phyloP scores from a whole-genome alignment of 1,140 invertebrate species.

The Maconellicoccus hirsutus region DNA sequence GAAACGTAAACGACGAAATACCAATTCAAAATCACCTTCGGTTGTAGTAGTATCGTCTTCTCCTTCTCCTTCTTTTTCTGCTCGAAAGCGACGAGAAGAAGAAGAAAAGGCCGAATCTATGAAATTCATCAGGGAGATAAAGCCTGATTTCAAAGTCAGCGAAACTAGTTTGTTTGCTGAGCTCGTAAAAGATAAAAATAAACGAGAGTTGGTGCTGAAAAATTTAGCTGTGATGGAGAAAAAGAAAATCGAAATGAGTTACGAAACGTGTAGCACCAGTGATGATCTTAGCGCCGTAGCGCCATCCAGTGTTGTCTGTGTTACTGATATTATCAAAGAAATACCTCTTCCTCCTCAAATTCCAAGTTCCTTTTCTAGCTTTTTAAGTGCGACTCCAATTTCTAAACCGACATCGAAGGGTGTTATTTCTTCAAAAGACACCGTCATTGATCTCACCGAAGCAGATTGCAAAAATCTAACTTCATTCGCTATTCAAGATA shows the following conservation, averaged over 20 bases:
- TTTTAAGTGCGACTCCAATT: background rate
- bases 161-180: constrained; percentile 79
- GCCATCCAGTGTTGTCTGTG: background rate
- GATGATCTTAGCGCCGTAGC: background rate
- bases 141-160: constrained; percentile 51
- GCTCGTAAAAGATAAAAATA: constrained; percentile 70
- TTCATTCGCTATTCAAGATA: background rate
- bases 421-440: background rate
- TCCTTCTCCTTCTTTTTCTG: background rate
- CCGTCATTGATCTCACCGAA: constrained; percentile 12
- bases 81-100: constrained; percentile 23
- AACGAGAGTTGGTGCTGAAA: constrained; percentile 57
- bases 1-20: background rate
- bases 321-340: constrained; percentile 14
- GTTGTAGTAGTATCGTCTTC: background rate
- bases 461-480: background rate
- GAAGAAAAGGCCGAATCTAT: constrained; percentile 25
- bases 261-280: constrained; percentile 27
- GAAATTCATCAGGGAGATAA: constrained; percentile 28
- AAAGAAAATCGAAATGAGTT: constrained; percentile 37
- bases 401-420: background rate
- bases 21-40: background rate
- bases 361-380: constrained; percentile 15
- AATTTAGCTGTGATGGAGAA: constrained; percentile 21
- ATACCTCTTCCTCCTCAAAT: constrained; percentile 9